Conservation (phyloP, 2,888 invertebrate species). For the Macrophya annulata region DNA sequence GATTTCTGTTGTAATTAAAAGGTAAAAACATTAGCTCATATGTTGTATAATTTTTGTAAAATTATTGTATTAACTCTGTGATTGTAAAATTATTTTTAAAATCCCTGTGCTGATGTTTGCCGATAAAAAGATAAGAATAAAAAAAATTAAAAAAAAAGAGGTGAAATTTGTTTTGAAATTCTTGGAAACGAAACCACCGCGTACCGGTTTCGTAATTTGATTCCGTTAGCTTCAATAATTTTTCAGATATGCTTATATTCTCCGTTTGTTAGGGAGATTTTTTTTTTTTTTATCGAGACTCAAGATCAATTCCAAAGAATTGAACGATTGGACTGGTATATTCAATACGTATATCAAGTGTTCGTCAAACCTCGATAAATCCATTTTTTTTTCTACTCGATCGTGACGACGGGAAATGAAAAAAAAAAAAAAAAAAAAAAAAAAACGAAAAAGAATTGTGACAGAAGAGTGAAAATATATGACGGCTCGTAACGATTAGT, state of each 20-base stretch:
- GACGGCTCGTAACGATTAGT: conserved; percentile 29
- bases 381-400: conserved; percentile 14
- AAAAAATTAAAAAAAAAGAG: neutral
- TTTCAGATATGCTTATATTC: conserved; percentile 5
- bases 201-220: neutral
- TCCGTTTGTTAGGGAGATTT: conserved; percentile 2
- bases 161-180: neutral
- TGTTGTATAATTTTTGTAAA: neutral
- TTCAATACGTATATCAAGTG: conserved; percentile 24
- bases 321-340: neutral
- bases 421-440: neutral
- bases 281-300: neutral
- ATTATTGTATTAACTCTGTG: neutral
- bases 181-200: neutral
- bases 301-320: conserved; percentile 10
- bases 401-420: neutral
- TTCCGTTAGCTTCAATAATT: neutral
- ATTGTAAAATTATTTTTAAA: neutral
- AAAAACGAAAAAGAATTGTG: neutral
- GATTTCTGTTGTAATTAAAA: neutral
- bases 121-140: neutral
- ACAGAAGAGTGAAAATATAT: neutral
- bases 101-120: neutral
- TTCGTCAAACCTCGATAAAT: neutral
- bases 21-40: neutral